These are phyloP conservation scores for Emydocephalus ijimae DNA, from an alignment of 2,113 vertebrate species.

Conservation along the genomic window DNA sequence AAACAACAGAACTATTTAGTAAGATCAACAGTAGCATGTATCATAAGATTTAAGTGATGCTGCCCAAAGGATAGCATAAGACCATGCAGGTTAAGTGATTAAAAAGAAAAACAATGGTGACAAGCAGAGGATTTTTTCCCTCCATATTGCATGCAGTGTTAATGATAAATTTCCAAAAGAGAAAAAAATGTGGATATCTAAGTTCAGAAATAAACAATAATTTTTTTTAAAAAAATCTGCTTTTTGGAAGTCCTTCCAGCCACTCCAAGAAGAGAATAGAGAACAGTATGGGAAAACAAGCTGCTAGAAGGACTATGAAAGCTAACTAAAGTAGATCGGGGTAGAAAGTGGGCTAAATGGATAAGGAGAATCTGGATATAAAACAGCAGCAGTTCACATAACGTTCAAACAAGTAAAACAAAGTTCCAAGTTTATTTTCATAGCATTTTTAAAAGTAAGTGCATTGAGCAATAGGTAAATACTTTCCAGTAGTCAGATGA, in stretches of 20 bases:
- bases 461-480: constrained; percentile 11
- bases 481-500: neutral
- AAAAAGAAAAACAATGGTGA: neutral
- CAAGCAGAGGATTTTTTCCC: neutral
- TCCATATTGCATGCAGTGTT: neutral
- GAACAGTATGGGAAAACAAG: neutral
- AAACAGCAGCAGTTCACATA: neutral
- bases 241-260: neutral
- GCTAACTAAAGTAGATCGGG: neutral
- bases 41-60: neutral
- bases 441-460: constrained; percentile 13
- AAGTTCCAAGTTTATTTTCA: constrained; percentile 8
- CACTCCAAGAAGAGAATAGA: neutral
- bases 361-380: neutral
- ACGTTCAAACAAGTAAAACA: neutral
- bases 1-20: neutral
- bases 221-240: neutral
- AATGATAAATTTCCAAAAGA: neutral
- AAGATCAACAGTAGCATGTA: neutral
- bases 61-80: neutral
- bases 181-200: neutral
- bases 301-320: neutral
- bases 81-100: neutral
- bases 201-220: neutral
- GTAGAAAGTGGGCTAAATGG: neutral